Conservation (phyloP, 2,113 vertebrate genomes). For the Lamprologus tigripictilis region DNA sequence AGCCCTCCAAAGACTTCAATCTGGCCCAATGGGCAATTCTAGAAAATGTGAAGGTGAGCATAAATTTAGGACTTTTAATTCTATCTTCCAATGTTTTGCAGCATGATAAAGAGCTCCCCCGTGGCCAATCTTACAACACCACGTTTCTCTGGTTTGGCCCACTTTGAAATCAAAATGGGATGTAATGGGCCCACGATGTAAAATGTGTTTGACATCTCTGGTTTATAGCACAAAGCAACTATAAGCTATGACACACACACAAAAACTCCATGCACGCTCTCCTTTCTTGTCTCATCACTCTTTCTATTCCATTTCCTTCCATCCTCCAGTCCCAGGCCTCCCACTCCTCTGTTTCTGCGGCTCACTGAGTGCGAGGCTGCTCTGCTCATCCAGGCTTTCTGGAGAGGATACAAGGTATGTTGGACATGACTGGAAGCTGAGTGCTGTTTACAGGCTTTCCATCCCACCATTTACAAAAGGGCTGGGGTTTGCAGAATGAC, state of each 20-base stretch:
- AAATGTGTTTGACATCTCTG: neutral
- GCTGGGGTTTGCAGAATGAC: neutral
- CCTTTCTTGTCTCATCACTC: neutral
- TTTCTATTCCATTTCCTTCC: neutral
- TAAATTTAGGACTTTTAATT: neutral
- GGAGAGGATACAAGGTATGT: conserved; percentile 88
- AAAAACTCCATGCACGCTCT: neutral
- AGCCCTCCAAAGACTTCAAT: neutral
- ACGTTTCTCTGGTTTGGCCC: rapidly evolving
- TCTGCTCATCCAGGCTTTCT: conserved; percentile 82
- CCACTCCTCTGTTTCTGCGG: conserved; percentile 75
- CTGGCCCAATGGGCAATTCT: neutral
- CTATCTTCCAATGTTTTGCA: neutral
- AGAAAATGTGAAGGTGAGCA: neutral
- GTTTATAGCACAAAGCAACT: neutral
- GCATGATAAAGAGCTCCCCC: neutral
- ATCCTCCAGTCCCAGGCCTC: conserved; percentile 76
- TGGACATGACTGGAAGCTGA: neutral
- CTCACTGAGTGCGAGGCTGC: conserved; percentile 79
- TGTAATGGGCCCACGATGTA: neutral
- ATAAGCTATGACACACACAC: neutral
- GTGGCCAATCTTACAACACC: neutral
- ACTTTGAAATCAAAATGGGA: neutral
- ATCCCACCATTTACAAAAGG: neutral
- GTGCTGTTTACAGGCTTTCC: neutral